Evolutionary conservation across 2,888 invertebrate genomes (phyloP), one percentile per base, ranked within the genome.

Genomic region (Papilio protenor): DNA sequence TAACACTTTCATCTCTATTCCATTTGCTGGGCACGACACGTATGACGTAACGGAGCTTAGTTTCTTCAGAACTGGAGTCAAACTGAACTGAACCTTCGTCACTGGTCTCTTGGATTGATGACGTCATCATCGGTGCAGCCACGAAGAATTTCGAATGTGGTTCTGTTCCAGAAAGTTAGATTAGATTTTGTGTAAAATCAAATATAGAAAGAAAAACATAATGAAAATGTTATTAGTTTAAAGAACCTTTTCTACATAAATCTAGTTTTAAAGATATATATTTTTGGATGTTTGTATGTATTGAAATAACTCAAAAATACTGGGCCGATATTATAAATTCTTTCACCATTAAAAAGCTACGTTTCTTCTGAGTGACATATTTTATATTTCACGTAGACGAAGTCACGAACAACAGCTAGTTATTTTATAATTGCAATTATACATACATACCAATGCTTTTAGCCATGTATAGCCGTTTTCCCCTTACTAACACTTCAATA

Each of bases 61-160:
- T 82, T 82, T 94, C 94, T 79, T 94, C 94, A 0, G 94, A 94
- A 70, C 94, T 94, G 4, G 94, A 94, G 82, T 94, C 94, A 49
- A 93, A 92, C 80, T 93, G 93, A 0, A 92, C 85, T 0, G 94
- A 94, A 0, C 92, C 90, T 79, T 94, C 94, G 55, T 94, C 93
- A 77, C 94, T 94, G 2, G 92, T 92, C 75, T 94, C 94, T 81
- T 94, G 94, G 2, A 89, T 85, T 0, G 93, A 93, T 0, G 91
- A 87, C 10, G 85, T 84, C 11, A 85, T 69, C n/a, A 89, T 87
- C 2, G 93, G 92, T 8, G 92, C 89, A 21, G 92, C 88, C 64
- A 93, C 90, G 85, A 90, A 93, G 84, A 94, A 90, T 78, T 93
- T 94, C 1, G 86, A 82, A 76, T 93, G 89, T 10, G 90, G 89